Evolutionary conservation across 2,113 vertebrate species (phyloP).

Genomic region (Heterotis niloticus): DNA sequence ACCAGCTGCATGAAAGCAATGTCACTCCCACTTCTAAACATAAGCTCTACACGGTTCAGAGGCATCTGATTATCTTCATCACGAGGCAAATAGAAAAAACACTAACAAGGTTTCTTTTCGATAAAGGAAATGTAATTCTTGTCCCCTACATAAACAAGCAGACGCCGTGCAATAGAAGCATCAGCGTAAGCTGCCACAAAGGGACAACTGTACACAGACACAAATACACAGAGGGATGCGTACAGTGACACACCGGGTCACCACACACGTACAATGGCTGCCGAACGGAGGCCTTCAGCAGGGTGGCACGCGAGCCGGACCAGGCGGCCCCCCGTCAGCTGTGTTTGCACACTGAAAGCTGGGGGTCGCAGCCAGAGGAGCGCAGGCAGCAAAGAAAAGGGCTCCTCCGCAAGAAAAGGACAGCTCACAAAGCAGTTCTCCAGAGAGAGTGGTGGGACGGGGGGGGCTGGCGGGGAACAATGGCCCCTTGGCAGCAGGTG

Average conservation of each 20-base stretch:
- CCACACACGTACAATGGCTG: constrained; percentile 46
- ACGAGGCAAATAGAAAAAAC: no score
- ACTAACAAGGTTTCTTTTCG: no score
- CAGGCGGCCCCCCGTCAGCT: constrained; percentile 66
- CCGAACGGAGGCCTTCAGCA: constrained; percentile 46
- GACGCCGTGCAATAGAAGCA: not conserved
- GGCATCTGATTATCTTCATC: no score
- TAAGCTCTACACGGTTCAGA: no score
- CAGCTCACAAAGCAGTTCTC: constrained; percentile 65
- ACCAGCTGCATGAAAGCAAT: no score
- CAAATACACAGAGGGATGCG: not conserved
- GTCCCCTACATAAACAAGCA: not conserved
- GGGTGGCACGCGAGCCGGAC: constrained; percentile 62
- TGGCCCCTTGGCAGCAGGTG: constrained; percentile 70
- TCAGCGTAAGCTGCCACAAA: not conserved
- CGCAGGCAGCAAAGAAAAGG: constrained; percentile 49
- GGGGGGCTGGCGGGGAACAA: constrained; percentile 56
- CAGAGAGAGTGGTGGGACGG: constrained; percentile 45
- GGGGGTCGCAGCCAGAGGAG: constrained; percentile 53
- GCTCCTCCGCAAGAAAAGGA: constrained; percentile 63
- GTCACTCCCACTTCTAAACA: no score
- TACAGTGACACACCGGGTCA: not conserved
- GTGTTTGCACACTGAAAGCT: constrained; percentile 69
- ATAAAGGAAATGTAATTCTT: no score
- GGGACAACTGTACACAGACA: not conserved